Conservation (phyloP, 2,888 invertebrate genomes). For the Danaus chrysippus region DNA sequence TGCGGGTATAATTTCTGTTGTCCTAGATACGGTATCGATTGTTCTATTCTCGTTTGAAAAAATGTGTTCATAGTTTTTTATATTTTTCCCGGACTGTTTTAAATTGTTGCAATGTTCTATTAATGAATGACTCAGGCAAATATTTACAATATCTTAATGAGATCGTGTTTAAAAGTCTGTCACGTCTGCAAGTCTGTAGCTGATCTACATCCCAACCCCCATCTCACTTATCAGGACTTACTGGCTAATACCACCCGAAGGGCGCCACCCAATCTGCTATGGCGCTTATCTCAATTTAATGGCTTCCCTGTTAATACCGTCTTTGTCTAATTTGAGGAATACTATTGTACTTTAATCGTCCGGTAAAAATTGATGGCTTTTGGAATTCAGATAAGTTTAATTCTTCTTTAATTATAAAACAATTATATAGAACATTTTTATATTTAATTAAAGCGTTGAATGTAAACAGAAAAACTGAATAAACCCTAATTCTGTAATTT, state of each 20-base stretch:
- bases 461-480: background rate
- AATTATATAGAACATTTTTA: background rate
- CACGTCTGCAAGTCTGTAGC: conserved; percentile 20
- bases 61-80: background rate
- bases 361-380: conserved; percentile 63
- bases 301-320: conserved; percentile 77
- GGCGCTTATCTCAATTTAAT: conserved; percentile 78
- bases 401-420: conserved; percentile 5
- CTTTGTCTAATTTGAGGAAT: conserved; percentile 74
- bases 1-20: too few relatives aligned
- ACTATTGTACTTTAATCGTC: conserved; percentile 67
- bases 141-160: too few relatives aligned
- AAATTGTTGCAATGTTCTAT: too few relatives aligned
- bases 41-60: background rate
- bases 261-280: conserved; percentile 74
- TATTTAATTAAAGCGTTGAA: too few relatives aligned
- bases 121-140: too few relatives aligned
- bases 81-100: background rate
- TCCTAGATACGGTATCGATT: conserved; percentile 2
- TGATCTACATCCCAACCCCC: conserved; percentile 61
- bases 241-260: conserved; percentile 72
- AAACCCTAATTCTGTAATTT: background rate
- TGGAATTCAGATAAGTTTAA: conserved; percentile 33
- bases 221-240: conserved; percentile 73
- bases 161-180: background rate